phyloP scores from a whole-genome alignment of 1,140 invertebrate genomes.

The Drosophila asahinai region DNA sequence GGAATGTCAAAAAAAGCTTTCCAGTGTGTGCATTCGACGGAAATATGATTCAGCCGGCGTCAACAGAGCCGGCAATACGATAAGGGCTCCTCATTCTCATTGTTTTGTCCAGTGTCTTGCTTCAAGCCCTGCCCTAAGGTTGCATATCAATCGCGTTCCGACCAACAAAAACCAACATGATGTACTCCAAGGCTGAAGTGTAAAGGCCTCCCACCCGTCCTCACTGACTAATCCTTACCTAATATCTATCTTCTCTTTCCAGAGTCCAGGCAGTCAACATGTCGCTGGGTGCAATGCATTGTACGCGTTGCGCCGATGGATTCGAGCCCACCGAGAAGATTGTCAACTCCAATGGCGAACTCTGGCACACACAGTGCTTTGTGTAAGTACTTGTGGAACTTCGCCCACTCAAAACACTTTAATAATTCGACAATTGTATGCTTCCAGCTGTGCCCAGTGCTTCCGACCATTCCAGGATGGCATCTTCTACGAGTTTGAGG shows the following conservation, averaged over 20 bases:
- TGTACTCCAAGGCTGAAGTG: conserved; percentile 77
- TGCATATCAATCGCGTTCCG: conserved; percentile 9
- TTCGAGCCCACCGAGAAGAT: conserved; percentile 99
- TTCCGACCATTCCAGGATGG: conserved; percentile 99
- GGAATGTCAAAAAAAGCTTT: conserved; percentile 63
- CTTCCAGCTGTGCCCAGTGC: conserved; percentile 97
- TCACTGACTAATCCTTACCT: conserved; percentile 1
- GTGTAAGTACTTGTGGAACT: conserved; percentile 91
- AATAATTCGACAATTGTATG: background rate
- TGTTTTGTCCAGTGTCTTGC: conserved; percentile 51
- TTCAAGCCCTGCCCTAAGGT: conserved; percentile 34
- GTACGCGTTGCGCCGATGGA: conserved; percentile 96
- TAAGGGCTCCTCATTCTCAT: conserved; percentile 22
- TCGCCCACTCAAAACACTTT: background rate
- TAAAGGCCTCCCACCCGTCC: conserved; percentile 29
- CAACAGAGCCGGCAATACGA: conserved; percentile 41
- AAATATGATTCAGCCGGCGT: conserved; percentile 69
- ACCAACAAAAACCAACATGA: conserved; percentile 46
- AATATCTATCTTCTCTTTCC: conserved; percentile 25
- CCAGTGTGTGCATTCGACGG: conserved; percentile 49
- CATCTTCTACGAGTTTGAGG: conserved; percentile 99
- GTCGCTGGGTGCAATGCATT: conserved; percentile 95
- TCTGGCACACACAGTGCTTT: conserved; percentile 99
- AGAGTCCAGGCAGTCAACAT: conserved; percentile 86
- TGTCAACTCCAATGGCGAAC: conserved; percentile 98